A percentile compares a stretch with the other conserved stretches of the same genome.
These are phyloP conservation scores for Abrostola tripartita DNA, from an alignment of 2,888 invertebrate species.

Conservation along the genomic window DNA sequence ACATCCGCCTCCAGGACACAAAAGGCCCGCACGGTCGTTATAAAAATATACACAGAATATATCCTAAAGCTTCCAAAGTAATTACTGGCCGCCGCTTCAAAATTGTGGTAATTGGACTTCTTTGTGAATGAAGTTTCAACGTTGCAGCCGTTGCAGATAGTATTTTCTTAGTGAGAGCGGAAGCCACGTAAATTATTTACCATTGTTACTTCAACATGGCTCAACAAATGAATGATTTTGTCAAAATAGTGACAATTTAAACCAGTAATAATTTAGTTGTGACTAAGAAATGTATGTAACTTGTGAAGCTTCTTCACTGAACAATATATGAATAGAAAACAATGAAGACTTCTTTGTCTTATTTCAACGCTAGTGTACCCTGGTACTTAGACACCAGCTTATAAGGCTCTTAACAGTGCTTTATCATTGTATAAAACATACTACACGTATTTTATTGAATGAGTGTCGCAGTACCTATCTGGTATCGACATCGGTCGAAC, in stretches of 20 bases:
- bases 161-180: conserved; percentile 25
- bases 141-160: conserved; percentile 30
- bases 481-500: conserved; percentile 6
- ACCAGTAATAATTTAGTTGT: neutral
- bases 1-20: neutral
- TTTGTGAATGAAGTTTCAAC: conserved; percentile 39
- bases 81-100: conserved; percentile 8
- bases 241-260: conserved; percentile 21
- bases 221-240: conserved; percentile 28
- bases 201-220: conserved; percentile 35
- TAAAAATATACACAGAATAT: neutral
- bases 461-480: conserved; percentile 14
- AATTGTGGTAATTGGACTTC: conserved; percentile 38
- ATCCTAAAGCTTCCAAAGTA: conserved; percentile 1
- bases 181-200: conserved; percentile 41
- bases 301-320: neutral
- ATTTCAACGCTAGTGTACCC: neutral
- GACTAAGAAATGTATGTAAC: neutral
- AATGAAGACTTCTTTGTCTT: neutral
- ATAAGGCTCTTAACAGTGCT: neutral
- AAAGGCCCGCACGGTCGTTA: neutral
- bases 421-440: neutral
- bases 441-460: neutral
- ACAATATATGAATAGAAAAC: neutral
- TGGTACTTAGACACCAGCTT: no score